Evolutionary conservation across 2,113 vertebrate species (phyloP).

Genomic region (Onychorhynchus coronatus): DNA sequence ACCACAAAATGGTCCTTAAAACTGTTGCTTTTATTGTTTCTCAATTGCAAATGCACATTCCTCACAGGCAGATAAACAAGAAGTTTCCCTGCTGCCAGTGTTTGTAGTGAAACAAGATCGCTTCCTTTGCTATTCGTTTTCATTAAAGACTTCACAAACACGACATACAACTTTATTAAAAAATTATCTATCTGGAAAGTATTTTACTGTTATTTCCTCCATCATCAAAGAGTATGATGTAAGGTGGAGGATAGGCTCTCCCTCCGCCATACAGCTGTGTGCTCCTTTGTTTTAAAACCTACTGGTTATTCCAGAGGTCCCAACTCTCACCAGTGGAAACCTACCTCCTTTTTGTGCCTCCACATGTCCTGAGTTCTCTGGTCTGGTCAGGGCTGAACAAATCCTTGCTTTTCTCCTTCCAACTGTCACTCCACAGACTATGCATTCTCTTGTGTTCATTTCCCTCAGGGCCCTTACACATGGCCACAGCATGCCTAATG

Average conservation of each 20-base stretch:
- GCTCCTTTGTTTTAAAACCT: neutral
- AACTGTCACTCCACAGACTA: neutral
- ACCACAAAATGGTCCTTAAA: neutral
- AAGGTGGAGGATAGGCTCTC: neutral
- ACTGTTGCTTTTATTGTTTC: neutral
- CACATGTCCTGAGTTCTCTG: neutral
- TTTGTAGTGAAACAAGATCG: neutral
- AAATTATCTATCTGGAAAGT: neutral
- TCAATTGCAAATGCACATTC: neutral
- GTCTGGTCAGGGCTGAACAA: neutral
- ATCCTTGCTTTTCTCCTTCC: neutral
- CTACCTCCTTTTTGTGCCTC: neutral
- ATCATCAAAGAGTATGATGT: neutral
- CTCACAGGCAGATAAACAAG: neutral
- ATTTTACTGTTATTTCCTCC: neutral
- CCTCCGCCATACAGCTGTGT: rapidly evolving
- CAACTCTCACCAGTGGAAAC: neutral
- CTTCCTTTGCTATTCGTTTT: neutral
- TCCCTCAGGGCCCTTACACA: neutral
- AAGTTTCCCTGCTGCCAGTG: neutral
- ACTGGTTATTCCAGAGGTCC: neutral
- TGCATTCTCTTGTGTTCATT: neutral
- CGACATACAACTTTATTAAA: neutral
- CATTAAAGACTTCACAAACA: neutral
- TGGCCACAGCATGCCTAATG: neutral